Conservation (phyloP, 2,888 invertebrate genomes). For the Melanargia galathea region DNA sequence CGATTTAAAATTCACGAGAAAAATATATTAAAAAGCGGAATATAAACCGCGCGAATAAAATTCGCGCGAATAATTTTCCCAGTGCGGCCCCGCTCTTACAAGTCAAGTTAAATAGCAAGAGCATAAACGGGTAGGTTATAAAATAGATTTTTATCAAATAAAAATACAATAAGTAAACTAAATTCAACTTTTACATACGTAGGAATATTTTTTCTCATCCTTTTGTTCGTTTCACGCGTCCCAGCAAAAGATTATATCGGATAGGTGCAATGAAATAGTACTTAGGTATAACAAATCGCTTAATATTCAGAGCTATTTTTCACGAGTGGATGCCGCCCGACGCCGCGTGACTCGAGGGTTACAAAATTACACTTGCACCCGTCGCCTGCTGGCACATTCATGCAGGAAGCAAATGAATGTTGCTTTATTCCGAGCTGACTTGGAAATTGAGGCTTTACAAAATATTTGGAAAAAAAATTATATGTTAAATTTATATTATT, state of each 20-base stretch:
- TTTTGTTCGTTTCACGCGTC: conserved; percentile 7
- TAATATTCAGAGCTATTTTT: conserved; percentile 47
- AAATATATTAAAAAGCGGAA: too few relatives aligned
- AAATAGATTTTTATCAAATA: too few relatives aligned
- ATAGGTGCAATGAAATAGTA: conserved; percentile 34
- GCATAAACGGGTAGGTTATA: too few relatives aligned
- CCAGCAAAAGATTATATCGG: conserved; percentile 14
- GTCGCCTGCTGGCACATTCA: conserved; percentile 35
- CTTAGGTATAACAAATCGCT: conserved; percentile 43
- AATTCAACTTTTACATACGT: too few relatives aligned
- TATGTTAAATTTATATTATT: too few relatives aligned
- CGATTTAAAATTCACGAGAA: too few relatives aligned
- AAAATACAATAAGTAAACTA: too few relatives aligned
- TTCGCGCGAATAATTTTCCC: too few relatives aligned
- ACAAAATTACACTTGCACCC: conserved; percentile 45
- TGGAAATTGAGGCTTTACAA: conserved; percentile 2
- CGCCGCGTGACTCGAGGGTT: conserved; percentile 41
- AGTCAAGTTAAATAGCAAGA: too few relatives aligned
- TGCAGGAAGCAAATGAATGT: conserved; percentile 19
- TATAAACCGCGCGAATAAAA: too few relatives aligned
- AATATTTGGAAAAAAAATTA: background rate
- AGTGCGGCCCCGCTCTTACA: too few relatives aligned
- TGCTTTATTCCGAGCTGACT: conserved; percentile 8
- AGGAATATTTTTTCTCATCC: background rate
- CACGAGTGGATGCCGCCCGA: conserved; percentile 42